A percentile compares a stretch with the other conserved stretches of the same genome.
phyloP scores from a whole-genome alignment of 2,113 vertebrate species.

The Ictalurus furcatus region DNA sequence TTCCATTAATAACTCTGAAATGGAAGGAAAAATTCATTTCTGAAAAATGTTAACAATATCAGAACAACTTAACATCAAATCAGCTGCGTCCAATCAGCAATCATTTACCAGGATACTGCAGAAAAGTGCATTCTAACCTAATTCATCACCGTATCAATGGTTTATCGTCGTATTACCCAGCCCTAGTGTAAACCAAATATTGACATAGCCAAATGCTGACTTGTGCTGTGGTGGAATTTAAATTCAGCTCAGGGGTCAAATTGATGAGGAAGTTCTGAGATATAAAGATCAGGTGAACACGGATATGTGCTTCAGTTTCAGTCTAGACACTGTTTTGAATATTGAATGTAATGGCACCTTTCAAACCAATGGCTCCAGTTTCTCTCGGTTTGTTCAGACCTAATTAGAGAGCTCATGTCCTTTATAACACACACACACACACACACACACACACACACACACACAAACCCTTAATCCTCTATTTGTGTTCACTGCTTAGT shows the following conservation, averaged over 20 bases:
- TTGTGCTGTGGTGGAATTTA: neutral
- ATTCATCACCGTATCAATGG: neutral
- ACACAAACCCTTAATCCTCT: conserved; percentile 12
- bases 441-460: neutral
- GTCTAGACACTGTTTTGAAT: conserved; percentile 26
- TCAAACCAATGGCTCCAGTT: conserved; percentile 27
- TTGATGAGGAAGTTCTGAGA: neutral
- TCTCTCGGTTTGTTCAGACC: neutral
- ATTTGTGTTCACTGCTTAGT: conserved; percentile 22
- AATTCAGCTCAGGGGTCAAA: neutral
- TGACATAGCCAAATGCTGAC: neutral
- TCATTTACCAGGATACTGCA: too few species aligned
- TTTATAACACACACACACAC: conserved; percentile 29
- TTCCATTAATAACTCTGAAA: neutral
- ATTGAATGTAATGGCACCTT: neutral
- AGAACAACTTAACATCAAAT: neutral
- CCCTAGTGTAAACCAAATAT: too few species aligned
- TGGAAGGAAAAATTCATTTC: neutral
- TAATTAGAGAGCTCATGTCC: conserved; percentile 47
- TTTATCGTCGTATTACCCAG: neutral
- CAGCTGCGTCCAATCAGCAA: neutral
- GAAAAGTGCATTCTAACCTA: neutral
- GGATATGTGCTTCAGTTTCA: neutral
- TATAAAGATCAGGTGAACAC: neutral
- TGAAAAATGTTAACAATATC: neutral